Conservation (phyloP, 2,797 vertebrate species). For the Sebastes flavidus region DNA sequence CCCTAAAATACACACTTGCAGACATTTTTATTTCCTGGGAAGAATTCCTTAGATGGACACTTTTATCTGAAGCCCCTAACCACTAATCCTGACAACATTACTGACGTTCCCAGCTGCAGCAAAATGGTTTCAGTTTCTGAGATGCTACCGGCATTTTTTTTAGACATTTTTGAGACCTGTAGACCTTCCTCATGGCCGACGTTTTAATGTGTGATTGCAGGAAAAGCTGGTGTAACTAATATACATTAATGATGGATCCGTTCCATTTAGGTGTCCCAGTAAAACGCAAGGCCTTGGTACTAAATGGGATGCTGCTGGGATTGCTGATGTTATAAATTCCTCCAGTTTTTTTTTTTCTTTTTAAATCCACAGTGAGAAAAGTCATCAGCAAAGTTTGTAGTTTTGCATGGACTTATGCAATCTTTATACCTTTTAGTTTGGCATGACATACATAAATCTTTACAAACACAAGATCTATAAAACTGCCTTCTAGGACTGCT, state of each 20-base stretch:
- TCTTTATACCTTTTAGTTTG: not conserved
- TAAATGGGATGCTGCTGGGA: not conserved
- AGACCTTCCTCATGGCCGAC: not conserved
- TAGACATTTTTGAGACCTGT: not conserved
- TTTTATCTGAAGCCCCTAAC: slow-evolving; percentile 30
- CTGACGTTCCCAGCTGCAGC: not conserved
- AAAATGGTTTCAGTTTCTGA: not conserved
- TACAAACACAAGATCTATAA: not conserved
- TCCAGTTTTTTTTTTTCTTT: not conserved
- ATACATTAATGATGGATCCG: not conserved
- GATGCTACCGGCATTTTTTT: not conserved
- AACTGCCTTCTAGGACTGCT: too few species aligned
- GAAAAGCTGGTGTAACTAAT: not conserved
- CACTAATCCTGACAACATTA: not conserved
- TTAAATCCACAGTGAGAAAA: not conserved
- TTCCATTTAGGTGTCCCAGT: not conserved
- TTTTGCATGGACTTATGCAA: not conserved
- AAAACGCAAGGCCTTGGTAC: not conserved
- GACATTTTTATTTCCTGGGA: slow-evolving; percentile 1
- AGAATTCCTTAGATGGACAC: not conserved
- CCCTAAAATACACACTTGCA: slow-evolving; percentile 9
- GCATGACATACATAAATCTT: not conserved
- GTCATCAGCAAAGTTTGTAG: not conserved
- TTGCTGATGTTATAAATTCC: not conserved
- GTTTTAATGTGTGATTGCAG: not conserved